Evolutionary conservation across 2,888 invertebrate genomes (phyloP).

Genomic region (Ceraclea dissimilis): DNA sequence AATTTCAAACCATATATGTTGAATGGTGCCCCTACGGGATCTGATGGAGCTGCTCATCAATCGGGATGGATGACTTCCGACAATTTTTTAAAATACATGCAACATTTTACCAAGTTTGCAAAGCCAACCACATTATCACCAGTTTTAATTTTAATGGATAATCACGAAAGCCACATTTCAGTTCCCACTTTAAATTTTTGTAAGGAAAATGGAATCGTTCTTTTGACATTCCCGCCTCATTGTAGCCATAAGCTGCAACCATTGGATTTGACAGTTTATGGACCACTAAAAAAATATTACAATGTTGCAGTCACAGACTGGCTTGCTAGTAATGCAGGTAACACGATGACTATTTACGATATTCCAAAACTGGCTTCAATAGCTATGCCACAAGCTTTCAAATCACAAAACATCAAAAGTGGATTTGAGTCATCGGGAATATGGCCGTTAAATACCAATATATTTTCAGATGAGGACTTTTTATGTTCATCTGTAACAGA

Average conservation of each 20-base stretch:
- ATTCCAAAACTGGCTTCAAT: slow-evolving; percentile 4
- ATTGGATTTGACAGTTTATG: not conserved
- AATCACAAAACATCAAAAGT: not conserved
- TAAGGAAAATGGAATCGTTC: not conserved
- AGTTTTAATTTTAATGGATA: not conserved
- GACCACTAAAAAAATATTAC: slow-evolving; percentile 3
- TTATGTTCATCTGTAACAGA: not conserved
- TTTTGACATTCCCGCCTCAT: slow-evolving; percentile 3
- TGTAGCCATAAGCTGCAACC: slow-evolving; percentile 2
- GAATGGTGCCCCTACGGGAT: not conserved
- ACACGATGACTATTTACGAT: slow-evolving; percentile 4
- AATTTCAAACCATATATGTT: slow-evolving; percentile 1
- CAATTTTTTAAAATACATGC: not conserved
- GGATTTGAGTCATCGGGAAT: slow-evolving; percentile 4
- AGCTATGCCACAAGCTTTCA: not conserved
- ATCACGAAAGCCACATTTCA: not conserved
- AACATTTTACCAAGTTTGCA: not conserved
- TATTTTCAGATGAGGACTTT: slow-evolving; percentile 7
- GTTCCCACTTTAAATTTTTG: not conserved
- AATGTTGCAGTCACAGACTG: not conserved
- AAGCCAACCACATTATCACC: not conserved
- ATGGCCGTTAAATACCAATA: not conserved
- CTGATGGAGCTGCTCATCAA: slow-evolving; percentile 2
- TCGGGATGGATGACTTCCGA: slow-evolving; percentile 1
- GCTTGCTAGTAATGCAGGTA: slow-evolving; percentile 3